phyloP scores from a whole-genome alignment of 2,888 invertebrate species.

The Leptinotarsa rubiginosa region DNA sequence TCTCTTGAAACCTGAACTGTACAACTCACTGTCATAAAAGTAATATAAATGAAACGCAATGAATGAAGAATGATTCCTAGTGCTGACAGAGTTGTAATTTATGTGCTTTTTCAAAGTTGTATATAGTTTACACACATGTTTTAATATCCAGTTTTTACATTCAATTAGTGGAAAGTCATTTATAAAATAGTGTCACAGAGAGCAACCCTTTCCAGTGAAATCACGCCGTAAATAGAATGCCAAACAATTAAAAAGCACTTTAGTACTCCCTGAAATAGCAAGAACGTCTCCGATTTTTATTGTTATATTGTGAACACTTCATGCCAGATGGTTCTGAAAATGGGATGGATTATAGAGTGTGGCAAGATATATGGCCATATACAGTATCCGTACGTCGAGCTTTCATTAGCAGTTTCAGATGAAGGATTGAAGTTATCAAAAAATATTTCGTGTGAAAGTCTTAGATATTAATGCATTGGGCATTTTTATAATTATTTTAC shows the following conservation, averaged over 20 bases:
- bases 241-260: constrained; percentile 6
- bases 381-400: no score
- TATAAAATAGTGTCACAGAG: constrained; percentile 1
- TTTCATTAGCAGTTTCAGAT: no score
- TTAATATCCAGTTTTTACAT: constrained; percentile 1
- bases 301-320: background rate
- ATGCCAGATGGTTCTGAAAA: background rate
- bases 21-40: background rate
- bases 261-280: background rate
- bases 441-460: no score
- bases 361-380: background rate
- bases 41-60: background rate
- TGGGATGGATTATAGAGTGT: background rate
- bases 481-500: no score
- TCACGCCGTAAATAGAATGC: background rate
- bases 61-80: background rate
- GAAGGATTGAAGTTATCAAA: no score
- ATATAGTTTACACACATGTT: constrained; percentile 7
- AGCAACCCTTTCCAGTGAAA: background rate
- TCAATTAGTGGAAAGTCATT: constrained; percentile 11
- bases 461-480: no score
- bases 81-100: constrained; percentile 3
- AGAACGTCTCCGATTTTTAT: background rate
- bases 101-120: background rate
- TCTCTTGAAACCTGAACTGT: background rate